Evolutionary conservation across 2,888 invertebrate genomes (phyloP), one percentile per base, ranked within the genome.

Genomic region (Odontocerum albicorne): DNA sequence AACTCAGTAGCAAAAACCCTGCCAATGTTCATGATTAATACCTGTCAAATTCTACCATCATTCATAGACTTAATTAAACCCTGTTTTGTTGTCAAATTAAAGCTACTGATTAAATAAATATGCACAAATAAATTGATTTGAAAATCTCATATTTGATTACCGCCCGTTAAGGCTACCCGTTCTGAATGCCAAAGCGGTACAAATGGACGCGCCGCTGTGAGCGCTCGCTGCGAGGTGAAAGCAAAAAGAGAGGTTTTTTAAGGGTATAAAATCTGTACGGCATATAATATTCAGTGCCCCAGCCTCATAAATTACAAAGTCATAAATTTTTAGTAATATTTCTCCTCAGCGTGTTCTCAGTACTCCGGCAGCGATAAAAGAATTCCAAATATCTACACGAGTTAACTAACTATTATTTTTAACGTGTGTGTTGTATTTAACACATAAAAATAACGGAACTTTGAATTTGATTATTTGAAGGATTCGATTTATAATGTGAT

Each of bases 251-350:
- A 35, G 43, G 22, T 16, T 16, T 35, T 15, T 13, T 17, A n/a
- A 27, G 22, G 33, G 10, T 36, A 38, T 44, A 51, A 33, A 51
- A 44, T 43, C 36, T 51, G 51, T 44, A 52, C 45, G 45, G 36
- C 51, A 38, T 38, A 21, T 52, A 15, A 52, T 52, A 44, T 44
- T 52, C 44, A 44, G 38, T 44, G 22, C 38, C 31, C 15, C 31
- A 38, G 19, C 51, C 20, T 19, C 44, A 38, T 52, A 52, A 52
- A 52, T 52, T 52, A 52, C 32, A 16, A 16, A 19, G 45, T 36
- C 51, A 35, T 52, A 52, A 44, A 44, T 45, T 44, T 52, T 45
- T 43, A 32, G 45, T 52, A 27, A 44, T 38, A 38, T 52, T 44
- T 51, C 27, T 43, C 22, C 31, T n/a, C 40, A 7, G 33, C 15